Percentiles rank a stretch among this genome's conserved stretches.
These are phyloP conservation scores for Petrosia ficiformis DNA, from an alignment of 37 sponge, comb jelly and placozoan genomes.

Conservation along the genomic window DNA sequence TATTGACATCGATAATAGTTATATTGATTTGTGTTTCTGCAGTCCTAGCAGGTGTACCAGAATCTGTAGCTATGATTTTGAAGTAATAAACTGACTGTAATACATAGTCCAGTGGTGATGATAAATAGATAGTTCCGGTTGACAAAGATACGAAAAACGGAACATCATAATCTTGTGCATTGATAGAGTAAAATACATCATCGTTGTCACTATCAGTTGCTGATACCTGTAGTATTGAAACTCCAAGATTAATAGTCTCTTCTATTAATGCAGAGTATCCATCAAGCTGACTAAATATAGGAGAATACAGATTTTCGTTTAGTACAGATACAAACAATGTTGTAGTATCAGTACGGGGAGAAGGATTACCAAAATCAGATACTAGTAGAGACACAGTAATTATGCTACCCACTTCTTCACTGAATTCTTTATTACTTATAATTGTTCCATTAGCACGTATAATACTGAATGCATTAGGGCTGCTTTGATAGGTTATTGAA, in stretches of 20 bases:
- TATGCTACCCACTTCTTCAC: not conserved
- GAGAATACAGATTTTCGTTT: slow-evolving; percentile 50
- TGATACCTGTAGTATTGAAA: slow-evolving; percentile 23
- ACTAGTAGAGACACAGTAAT: slow-evolving; percentile 40
- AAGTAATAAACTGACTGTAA: slow-evolving; percentile 27
- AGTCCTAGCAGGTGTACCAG: slow-evolving; percentile 36
- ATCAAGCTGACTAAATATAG: slow-evolving; percentile 36
- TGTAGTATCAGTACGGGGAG: slow-evolving; percentile 21
- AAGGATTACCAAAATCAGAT: slow-evolving; percentile 66
- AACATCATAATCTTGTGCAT: slow-evolving; percentile 36
- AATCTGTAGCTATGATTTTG: slow-evolving; percentile 54
- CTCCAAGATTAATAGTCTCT: slow-evolving; percentile 38
- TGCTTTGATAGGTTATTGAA: slow-evolving; percentile 35
- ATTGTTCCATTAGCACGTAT: slow-evolving; percentile 48
- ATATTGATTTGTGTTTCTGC: slow-evolving; percentile 43
- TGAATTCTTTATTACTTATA: slow-evolving; percentile 19
- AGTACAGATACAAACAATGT: slow-evolving; percentile 30
- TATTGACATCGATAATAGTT: slow-evolving; percentile 45
- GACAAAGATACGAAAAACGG: slow-evolving; percentile 43
- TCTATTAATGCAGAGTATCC: slow-evolving; percentile 40
- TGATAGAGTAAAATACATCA: slow-evolving; percentile 23
- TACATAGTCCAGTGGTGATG: slow-evolving; percentile 27
- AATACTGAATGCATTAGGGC: slow-evolving; percentile 37
- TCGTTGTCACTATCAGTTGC: slow-evolving; percentile 54
- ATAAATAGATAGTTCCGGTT: slow-evolving; percentile 35